Conservation (phyloP, 1,140 invertebrate species). For the Calycopis cecrops region DNA sequence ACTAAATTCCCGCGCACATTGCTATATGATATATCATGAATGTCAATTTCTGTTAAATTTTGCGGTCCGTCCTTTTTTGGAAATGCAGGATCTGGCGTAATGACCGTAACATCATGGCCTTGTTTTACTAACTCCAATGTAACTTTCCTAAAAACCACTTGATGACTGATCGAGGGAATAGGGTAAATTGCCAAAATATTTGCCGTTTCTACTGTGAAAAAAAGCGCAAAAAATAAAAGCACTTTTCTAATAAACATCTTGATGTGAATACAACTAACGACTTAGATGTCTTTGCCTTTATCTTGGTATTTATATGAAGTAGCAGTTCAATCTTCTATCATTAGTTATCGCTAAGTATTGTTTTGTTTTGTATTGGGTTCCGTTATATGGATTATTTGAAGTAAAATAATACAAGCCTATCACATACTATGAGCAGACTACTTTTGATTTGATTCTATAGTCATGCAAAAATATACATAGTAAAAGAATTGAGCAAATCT, state of each 20-base stretch:
- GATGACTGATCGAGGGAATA: conserved; percentile 12
- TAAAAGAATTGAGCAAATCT: too few species aligned
- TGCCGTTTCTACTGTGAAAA: not conserved
- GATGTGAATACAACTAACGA: not conserved
- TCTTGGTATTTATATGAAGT: too few species aligned
- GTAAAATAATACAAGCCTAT: too few species aligned
- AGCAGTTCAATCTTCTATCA: too few species aligned
- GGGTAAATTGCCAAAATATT: conserved; percentile 9
- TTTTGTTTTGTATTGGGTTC: too few species aligned
- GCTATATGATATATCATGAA: conserved; percentile 3
- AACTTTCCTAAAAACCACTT: conserved; percentile 4
- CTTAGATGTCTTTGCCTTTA: not conserved
- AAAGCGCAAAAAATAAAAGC: not conserved
- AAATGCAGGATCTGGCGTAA: conserved; percentile 12
- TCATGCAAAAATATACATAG: too few species aligned
- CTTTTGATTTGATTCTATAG: too few species aligned
- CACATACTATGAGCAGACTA: too few species aligned
- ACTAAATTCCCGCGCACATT: not conserved
- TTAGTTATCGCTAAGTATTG: too few species aligned
- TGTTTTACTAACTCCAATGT: conserved; percentile 3
- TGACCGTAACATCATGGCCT: conserved; percentile 8
- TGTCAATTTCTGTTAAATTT: conserved; percentile 13
- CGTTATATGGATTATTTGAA: too few species aligned
- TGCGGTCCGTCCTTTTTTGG: not conserved
- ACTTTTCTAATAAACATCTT: not conserved